Evolutionary conservation across 1,140 invertebrate genomes (phyloP), one percentile per base, ranked within the genome.

Genomic region (Zaprionus taronus): DNA sequence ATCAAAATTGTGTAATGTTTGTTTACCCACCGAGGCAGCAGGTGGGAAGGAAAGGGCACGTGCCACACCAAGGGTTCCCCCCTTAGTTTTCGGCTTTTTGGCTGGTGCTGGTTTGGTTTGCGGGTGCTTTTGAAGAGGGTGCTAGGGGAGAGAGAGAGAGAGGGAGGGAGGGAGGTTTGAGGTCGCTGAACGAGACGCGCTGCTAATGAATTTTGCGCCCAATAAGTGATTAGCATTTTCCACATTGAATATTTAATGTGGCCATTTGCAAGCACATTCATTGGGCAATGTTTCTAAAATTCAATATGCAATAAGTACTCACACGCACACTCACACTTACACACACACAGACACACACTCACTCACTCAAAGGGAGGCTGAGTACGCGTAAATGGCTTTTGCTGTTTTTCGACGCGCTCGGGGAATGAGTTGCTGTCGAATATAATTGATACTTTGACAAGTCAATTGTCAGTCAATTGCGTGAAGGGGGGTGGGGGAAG

Each of bases 1-100:
- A 89, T 89, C 85, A 89, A 89, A 89, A 89, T 89, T 89, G 75
- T 89, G 79, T 89, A 89, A 89, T 89, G 85, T 89, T 89, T 89
- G 86, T 72, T 68, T 89, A 72, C 66, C 82, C 74, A 65, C 34
- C 56, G 31, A 17, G 24, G 47, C 62, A 61, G 62, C 60, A 58
- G 58, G 22, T 66, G 70, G 36, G 7, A 49, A 15, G 14, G 51
- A 14, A 53, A 22, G 31, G 38, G 63, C 70, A 67, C 47, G 61
- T 41, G 70, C 15, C 55, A 67, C 31, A 24, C 12, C 15, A 17
- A 24, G 20, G 15, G 12, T 31, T 70, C 24, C 20, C 12, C 44
- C 6, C 28, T 56, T 41, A 72, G 69, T 76, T 76, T 66, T 77
- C 20, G 61, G 20, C 11, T 53, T 60, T 76, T 63, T 31, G 64